Base-by-base conservation (phyloP, 1,140 invertebrate genomes). In the Bombus superbus region DNA sequence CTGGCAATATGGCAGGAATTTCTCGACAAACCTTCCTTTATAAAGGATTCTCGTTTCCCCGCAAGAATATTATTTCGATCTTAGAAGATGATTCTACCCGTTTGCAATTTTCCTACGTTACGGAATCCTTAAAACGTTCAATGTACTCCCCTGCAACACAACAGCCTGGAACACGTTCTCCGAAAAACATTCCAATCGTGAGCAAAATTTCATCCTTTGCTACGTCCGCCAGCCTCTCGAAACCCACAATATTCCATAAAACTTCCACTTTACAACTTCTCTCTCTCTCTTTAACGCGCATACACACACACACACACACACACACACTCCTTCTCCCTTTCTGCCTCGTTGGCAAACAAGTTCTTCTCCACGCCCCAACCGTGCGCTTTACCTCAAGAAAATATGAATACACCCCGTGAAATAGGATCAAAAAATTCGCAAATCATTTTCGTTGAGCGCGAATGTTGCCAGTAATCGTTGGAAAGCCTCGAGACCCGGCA, bases 191-290 rank as follows among this genome's bases (percentile, higher is more conserved):
- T 75, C 47, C 44, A 53, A 53, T 22, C 22, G 9, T 9, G 74
- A 38, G 35, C 32, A 57, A 57, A 77, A 77, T 77, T 62, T 47
- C 57, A 62, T 74, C 42, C 42, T n/a, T n/a, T 73, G 18, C 40
- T 22, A 11, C 28, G 10, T 28, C 13, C 9, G 8, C 25, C 13
- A 10, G 13, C 40, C 72, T 38, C 75, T 40, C 53, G 35, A 57
- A 40, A 40, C 15, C 8, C 57, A n/a, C 59, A 25, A 59, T 62
- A 62, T 77, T 77, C 38, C 75, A 42, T 64, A n/a, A 77, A 77
- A 40, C 35, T 62, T 59, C 35, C 25, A 62, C 38, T 77, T 77
- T 77, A 77, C 75, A 77, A 42, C 28, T 38, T 57, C 28, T 5
- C 2, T 15, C n/a, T 38, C 66, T 6, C 15, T 53, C 0, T 53